Evolutionary conservation across 1,140 invertebrate genomes (phyloP).

Genomic region (Diprion similis): DNA sequence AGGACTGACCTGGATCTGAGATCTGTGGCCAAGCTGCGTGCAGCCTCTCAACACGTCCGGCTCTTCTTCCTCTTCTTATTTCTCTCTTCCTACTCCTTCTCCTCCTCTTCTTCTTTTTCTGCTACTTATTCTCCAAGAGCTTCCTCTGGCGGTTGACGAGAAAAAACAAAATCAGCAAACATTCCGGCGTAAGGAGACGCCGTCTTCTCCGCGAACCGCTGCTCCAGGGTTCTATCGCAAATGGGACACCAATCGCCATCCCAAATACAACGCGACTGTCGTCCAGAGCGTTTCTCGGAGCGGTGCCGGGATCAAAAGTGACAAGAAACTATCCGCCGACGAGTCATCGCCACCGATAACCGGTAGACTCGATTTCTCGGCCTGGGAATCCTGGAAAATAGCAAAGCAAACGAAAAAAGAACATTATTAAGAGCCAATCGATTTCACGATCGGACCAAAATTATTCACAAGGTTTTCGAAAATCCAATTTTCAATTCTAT

Average conservation of each 20-base stretch:
- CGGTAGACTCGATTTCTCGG: conserved; percentile 50
- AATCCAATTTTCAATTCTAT: too few relatives aligned
- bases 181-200: conserved; percentile 6
- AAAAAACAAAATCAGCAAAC: too few relatives aligned
- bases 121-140: conserved; percentile 11
- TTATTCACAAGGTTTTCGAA: too few relatives aligned
- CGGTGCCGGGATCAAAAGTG: conserved; percentile 55
- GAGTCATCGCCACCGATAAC: conserved; percentile 36
- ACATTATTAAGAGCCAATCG: neutral
- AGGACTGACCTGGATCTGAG: too few relatives aligned
- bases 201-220: conserved; percentile 31
- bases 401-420: neutral
- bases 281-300: conserved; percentile 58
- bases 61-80: neutral
- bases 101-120: neutral
- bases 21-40: too few relatives aligned
- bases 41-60: too few relatives aligned
- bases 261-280: conserved; percentile 58
- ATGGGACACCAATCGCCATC: conserved; percentile 58
- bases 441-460: too few relatives aligned
- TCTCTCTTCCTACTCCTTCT: too few relatives aligned
- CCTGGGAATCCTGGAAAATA: conserved; percentile 54
- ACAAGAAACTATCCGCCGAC: conserved; percentile 51
- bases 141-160: conserved; percentile 20
- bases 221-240: conserved; percentile 51